phyloP scores from a whole-genome alignment of 2,888 invertebrate genomes.

The Eupithecia vulgata region DNA sequence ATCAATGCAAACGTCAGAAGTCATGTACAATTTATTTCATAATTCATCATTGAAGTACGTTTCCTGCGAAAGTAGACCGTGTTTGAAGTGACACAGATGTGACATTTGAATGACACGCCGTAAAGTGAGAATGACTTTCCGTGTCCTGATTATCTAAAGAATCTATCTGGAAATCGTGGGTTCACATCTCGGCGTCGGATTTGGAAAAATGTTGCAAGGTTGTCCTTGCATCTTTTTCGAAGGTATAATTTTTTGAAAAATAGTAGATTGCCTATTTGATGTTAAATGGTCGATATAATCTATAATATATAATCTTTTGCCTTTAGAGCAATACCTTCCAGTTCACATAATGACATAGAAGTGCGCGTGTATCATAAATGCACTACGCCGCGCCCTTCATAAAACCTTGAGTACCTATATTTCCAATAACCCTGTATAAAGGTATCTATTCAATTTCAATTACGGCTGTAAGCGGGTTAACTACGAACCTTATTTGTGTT shows the following conservation, averaged over 20 bases:
- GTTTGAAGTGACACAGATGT: slow-evolving; percentile 39
- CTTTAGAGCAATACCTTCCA: background rate
- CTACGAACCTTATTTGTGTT: no score
- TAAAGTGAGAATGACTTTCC: slow-evolving; percentile 14
- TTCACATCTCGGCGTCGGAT: background rate
- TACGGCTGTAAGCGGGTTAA: no score
- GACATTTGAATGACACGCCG: slow-evolving; percentile 42
- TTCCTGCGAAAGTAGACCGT: slow-evolving; percentile 23
- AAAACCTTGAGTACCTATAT: background rate
- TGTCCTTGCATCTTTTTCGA: background rate
- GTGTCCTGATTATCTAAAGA: slow-evolving; percentile 1
- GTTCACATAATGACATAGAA: no score
- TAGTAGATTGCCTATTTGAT: background rate
- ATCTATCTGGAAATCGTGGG: background rate
- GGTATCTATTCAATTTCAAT: no score
- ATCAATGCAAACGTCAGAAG: slow-evolving; percentile 25
- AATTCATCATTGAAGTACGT: slow-evolving; percentile 26
- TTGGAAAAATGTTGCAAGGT: background rate
- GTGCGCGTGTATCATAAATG: background rate
- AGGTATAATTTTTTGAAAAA: background rate
- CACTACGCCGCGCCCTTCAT: background rate
- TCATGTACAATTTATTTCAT: slow-evolving; percentile 23
- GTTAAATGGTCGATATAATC: background rate
- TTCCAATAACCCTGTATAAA: background rate
- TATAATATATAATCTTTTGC: no score